phyloP scores from a whole-genome alignment of 2,797 vertebrate genomes.

The Phrynocephalus forsythii region DNA sequence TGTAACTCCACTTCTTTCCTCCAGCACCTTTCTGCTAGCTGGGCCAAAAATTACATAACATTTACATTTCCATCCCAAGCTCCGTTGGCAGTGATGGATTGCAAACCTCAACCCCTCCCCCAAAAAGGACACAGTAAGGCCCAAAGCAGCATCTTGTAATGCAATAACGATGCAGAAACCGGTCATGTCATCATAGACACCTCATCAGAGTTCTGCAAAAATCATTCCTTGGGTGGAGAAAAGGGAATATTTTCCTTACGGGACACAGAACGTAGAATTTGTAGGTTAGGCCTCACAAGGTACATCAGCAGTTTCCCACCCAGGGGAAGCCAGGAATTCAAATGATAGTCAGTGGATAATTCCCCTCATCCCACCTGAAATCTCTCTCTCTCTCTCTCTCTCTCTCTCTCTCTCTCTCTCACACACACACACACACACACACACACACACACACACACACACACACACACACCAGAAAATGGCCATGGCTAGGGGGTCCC shows the following conservation, averaged over 20 bases:
- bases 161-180: slow-evolving; percentile 39
- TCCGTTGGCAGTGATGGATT: slow-evolving; percentile 1
- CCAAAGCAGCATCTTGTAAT: slow-evolving; percentile 1
- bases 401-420: too few species aligned
- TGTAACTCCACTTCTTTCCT: too few species aligned
- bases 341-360: slow-evolving; percentile 5
- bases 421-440: too few species aligned
- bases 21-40: too few species aligned
- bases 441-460: not conserved
- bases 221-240: slow-evolving; percentile 15
- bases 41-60: too few species aligned
- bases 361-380: too few species aligned
- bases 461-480: not conserved
- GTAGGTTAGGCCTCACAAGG: slow-evolving; percentile 29
- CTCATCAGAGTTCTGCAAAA: slow-evolving; percentile 42
- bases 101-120: not conserved
- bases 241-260: slow-evolving; percentile 47
- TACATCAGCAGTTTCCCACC: not conserved
- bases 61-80: too few species aligned
- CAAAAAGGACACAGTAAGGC: not conserved
- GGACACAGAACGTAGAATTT: slow-evolving; percentile 25
- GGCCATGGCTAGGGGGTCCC: not conserved
- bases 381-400: not conserved
- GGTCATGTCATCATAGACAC: slow-evolving; percentile 37
- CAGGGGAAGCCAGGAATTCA: not conserved